These are phyloP conservation scores for Lypha dubia DNA, from an alignment of 2,888 invertebrate species.

Conservation along the genomic window DNA sequence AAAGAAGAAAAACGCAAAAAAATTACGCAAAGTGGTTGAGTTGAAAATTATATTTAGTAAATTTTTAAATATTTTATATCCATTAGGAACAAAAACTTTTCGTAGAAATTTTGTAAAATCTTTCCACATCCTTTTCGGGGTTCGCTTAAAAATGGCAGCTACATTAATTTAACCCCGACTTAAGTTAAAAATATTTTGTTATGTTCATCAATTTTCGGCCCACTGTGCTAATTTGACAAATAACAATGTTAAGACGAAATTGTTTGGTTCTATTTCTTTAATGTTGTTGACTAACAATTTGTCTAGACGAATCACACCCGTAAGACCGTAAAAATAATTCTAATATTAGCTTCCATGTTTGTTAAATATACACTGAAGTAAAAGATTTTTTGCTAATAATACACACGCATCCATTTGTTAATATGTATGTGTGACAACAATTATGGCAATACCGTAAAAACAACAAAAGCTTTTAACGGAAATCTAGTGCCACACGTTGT, in stretches of 20 bases:
- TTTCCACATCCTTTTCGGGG: no score
- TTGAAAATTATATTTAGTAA: no score
- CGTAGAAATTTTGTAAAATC: no score
- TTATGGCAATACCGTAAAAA: neutral
- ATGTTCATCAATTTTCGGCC: neutral
- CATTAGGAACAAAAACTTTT: no score
- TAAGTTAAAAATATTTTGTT: no score
- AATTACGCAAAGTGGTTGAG: neutral
- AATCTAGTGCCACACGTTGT: constrained; percentile 49
- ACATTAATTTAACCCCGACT: no score
- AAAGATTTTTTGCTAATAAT: constrained; percentile 18
- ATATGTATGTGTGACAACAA: constrained; percentile 10
- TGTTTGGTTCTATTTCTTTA: neutral
- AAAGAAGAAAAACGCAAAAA: neutral
- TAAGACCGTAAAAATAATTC: no score
- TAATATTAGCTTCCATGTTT: neutral
- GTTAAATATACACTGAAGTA: neutral
- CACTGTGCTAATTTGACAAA: neutral
- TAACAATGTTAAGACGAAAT: neutral
- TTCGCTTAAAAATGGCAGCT: no score
- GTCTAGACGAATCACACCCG: constrained; percentile 35
- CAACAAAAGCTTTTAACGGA: constrained; percentile 22
- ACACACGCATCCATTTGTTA: neutral
- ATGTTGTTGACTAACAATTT: constrained; percentile 29
- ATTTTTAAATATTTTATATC: no score